These are phyloP conservation scores for Aphelinus atriplicis DNA, from an alignment of 1,140 invertebrate species.

Conservation along the genomic window DNA sequence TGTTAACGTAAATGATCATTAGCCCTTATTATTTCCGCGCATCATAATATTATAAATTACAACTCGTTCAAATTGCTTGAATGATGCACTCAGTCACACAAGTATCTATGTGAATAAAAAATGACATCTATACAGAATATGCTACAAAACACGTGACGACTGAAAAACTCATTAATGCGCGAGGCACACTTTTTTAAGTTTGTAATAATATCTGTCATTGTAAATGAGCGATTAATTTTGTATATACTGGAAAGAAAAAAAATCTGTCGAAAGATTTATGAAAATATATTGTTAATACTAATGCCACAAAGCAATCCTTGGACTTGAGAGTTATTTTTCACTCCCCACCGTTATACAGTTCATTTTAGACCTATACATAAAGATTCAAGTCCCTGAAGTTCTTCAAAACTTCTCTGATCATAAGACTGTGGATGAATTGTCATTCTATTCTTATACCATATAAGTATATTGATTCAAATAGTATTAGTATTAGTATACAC, in stretches of 20 bases:
- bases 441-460: no score
- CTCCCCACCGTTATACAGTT: no score
- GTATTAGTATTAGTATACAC: no score
- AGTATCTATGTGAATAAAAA: constrained; percentile 16
- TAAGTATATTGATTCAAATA: no score
- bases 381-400: no score
- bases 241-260: constrained; percentile 48
- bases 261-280: constrained; percentile 52
- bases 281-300: constrained; percentile 53
- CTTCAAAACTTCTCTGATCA: no score
- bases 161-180: constrained; percentile 31
- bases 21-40: constrained; percentile 27
- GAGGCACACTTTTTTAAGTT: constrained; percentile 38
- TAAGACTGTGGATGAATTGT: no score
- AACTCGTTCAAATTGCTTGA: neutral
- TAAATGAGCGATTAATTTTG: constrained; percentile 51
- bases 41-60: constrained; percentile 3
- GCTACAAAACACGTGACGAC: constrained; percentile 10
- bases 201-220: constrained; percentile 42
- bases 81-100: constrained; percentile 22
- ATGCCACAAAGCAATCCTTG: constrained; percentile 11
- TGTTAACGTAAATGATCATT: constrained; percentile 10
- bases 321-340: no score
- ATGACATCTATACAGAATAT: constrained; percentile 14
- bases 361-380: no score